Evolutionary conservation across 2,888 invertebrate genomes (phyloP), one percentile per base, ranked within the genome.

Genomic region (Exocentrus adspersus): DNA sequence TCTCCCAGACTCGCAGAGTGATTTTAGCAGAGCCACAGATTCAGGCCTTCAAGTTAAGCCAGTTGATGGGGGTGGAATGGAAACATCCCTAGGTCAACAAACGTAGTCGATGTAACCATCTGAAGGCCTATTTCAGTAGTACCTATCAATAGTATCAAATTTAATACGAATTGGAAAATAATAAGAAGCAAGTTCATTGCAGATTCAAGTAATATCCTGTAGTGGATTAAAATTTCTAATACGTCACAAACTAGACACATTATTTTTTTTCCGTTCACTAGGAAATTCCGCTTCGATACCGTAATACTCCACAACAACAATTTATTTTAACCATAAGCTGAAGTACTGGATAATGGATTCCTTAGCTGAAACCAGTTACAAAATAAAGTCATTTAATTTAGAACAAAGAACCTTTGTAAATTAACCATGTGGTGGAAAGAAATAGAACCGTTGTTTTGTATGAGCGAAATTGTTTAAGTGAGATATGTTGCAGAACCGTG

Each of bases 281-380:
- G 24, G 28, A 45, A 30, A 30, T 45, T 57, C 43, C 43, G 14
- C 28, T 56, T 12, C 46, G 32, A 14, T 37, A 12, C 37, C 37
- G n/a, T n/a, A 12, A 41, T 3, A 7, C 5, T 32, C 30, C 19
- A 28, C 32, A 32, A n/a, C 10, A 32, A 32, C 37, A 12, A 37
- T 4, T 5, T 24, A 24, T 24, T 24, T 24, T 5, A 24, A 7
- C 21, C 21, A 12, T 48, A 46, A 2, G 14, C 7, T 48, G 24
- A 21, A 28, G 14, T 24, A 21, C 12, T 21, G 9, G 7, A 50
- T 61, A 58, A 68, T 57, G 37, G n/a, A 60, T 63, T 68, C 54
- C 68, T 54, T 59, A 57, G 62, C 51, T 57, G 52, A 66, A 69
- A 69, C 68, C 66, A 69, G 66, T 66, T 66, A 54, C 32, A 28